These are phyloP conservation scores for Gambusia yucatana DNA, from an alignment of 2,797 vertebrate species.

Conservation along the genomic window DNA sequence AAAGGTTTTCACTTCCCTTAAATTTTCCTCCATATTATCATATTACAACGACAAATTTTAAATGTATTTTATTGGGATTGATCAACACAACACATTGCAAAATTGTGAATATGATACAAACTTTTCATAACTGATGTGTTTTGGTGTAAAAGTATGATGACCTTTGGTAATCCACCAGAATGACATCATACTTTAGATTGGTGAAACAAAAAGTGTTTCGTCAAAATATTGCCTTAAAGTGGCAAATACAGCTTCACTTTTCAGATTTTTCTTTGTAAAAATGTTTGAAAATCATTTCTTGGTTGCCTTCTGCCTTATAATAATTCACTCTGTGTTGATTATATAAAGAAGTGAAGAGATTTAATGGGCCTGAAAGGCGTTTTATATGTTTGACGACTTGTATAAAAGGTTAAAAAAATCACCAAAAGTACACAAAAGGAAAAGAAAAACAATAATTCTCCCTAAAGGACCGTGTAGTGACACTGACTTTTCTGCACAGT, in stretches of 20 bases:
- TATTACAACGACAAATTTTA: neutral
- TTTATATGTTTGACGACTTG: neutral
- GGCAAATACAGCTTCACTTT: neutral
- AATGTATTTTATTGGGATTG: neutral
- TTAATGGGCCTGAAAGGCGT: neutral
- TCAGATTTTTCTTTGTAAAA: neutral
- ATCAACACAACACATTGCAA: neutral
- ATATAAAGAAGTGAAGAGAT: neutral
- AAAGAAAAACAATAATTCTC: neutral
- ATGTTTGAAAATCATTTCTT: neutral
- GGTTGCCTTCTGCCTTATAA: neutral
- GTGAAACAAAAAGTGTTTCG: neutral
- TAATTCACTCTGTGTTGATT: neutral
- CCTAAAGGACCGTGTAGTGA: neutral
- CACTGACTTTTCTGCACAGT: conserved; percentile 32
- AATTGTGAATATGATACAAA: neutral
- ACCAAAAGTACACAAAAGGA: neutral
- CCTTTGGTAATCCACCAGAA: neutral
- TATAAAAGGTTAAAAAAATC: neutral
- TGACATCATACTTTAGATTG: no score
- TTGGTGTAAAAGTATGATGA: neutral
- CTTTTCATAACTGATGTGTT: neutral
- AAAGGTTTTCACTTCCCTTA: neutral
- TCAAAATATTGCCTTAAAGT: neutral
- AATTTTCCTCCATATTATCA: neutral